Conservation (phyloP, 2,113 vertebrate genomes). For the Vulpes ferrilata region DNA sequence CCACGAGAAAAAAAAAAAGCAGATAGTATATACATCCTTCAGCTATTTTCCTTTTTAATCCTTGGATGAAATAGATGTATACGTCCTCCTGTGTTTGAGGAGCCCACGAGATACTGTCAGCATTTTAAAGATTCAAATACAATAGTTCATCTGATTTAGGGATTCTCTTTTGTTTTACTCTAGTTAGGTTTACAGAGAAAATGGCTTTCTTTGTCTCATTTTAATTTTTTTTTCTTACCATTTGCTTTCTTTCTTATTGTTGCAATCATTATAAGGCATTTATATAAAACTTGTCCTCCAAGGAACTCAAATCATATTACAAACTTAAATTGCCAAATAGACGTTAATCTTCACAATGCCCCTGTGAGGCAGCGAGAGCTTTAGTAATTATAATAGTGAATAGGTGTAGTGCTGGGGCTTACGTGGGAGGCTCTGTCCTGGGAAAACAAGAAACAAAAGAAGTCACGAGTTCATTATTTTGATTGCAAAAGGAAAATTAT, state of each 20-base stretch:
- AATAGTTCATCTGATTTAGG: background rate
- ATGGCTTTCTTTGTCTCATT: background rate
- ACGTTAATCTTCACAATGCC: background rate
- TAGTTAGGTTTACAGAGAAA: background rate
- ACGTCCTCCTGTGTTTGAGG: background rate
- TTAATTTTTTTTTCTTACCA: constrained; percentile 15
- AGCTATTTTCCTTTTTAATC: background rate
- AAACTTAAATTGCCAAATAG: constrained; percentile 21
- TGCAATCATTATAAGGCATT: background rate
- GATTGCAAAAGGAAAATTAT: background rate
- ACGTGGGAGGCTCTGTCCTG: accelerated
- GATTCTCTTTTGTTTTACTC: background rate
- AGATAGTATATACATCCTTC: background rate
- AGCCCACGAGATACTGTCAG: background rate
- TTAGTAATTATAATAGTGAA: background rate
- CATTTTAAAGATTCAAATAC: background rate
- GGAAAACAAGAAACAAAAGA: background rate
- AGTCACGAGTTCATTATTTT: background rate
- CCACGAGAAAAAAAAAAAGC: background rate
- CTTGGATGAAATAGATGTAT: background rate
- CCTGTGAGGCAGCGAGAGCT: background rate
- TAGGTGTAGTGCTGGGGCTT: background rate
- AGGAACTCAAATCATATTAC: constrained; percentile 45
- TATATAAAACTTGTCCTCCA: constrained; percentile 17
- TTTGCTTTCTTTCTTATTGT: background rate